Base-by-base conservation (phyloP, 1,140 invertebrate genomes). In the Pogonomyrmex barbatus region DNA sequence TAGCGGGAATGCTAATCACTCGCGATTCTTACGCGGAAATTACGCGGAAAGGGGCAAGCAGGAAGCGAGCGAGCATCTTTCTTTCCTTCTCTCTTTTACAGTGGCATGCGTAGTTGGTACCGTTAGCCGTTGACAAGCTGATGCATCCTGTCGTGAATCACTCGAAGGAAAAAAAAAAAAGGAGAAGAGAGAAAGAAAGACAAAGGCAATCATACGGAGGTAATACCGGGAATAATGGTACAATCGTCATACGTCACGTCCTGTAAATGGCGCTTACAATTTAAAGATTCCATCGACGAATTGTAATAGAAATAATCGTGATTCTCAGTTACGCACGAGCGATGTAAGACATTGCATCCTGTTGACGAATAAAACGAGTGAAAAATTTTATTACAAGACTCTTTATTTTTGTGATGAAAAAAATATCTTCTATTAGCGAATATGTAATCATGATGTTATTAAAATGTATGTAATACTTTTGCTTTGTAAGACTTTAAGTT, bases 131-230 rank as follows among this genome's bases (percentile, higher is more conserved):
- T 87, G 78, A 89, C 78, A 86, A 89, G 70, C 58, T 79, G 47
- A 89, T 84, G 85, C 73, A 87, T 90, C 78, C 85, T 82, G 78
- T 60, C 45, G 83, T 56, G 88, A 89, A 86, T 76, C 87, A 86
- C 39, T 12, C 45, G 30, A 75, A 39, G 14, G 24, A 50, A 30
- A 33, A 54, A 60, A 54, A 60, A 56, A 50, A 50, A 24, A 24
- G 47, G n/a, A 30, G 47, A 10, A 30, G 50, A n/a, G 24, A 88
- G 85, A 71, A 12, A 50, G 24, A 17, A 9, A 33, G 30, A 1
- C 10, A 56, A 36, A 45, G 54, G 54, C 33, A 86, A 88, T 62
- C 30, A 79, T 89, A 89, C 9, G 39, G 24, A 68, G 65, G 71
- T 83, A 83, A 85, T 82, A 39, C 73, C 58, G 60, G 52, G 54